Percentiles rank a stretch among this genome's conserved stretches.
phyloP scores from a whole-genome alignment of 2,113 vertebrate species.

The Colaptes auratus region DNA sequence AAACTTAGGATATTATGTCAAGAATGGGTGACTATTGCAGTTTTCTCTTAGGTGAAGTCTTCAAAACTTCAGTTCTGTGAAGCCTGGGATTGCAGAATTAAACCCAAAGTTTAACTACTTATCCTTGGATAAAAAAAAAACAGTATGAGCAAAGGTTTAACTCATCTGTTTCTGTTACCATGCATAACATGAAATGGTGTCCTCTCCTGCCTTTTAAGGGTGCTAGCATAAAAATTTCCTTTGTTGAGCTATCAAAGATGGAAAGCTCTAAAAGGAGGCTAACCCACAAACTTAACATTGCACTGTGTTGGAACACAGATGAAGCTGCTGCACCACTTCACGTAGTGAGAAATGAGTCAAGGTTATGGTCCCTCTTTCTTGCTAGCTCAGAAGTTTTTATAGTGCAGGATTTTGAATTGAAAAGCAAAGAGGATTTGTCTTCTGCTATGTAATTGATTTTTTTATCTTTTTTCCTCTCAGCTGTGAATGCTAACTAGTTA shows the following conservation, averaged over 20 bases:
- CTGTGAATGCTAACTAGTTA: neutral
- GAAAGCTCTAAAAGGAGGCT: neutral
- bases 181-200: neutral
- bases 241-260: neutral
- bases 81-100: neutral
- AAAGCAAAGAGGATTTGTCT: neutral
- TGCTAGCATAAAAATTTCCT: neutral
- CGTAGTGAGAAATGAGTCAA: neutral
- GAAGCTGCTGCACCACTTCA: neutral
- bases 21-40: neutral
- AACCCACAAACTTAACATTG: neutral
- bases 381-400: neutral
- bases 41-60: neutral
- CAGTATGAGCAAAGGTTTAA: neutral
- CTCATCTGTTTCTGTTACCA: neutral
- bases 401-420: neutral
- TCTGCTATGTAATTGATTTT: neutral
- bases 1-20: neutral
- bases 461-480: neutral
- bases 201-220: neutral
- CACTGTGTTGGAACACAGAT: neutral
- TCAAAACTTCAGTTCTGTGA: neutral
- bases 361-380: slow-evolving; percentile 5
- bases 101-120: neutral
- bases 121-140: neutral